Percentiles rank a stretch among this genome's conserved stretches.
Evolutionary conservation across 2,113 vertebrate species (phyloP).

Genomic region (Channa argus): DNA sequence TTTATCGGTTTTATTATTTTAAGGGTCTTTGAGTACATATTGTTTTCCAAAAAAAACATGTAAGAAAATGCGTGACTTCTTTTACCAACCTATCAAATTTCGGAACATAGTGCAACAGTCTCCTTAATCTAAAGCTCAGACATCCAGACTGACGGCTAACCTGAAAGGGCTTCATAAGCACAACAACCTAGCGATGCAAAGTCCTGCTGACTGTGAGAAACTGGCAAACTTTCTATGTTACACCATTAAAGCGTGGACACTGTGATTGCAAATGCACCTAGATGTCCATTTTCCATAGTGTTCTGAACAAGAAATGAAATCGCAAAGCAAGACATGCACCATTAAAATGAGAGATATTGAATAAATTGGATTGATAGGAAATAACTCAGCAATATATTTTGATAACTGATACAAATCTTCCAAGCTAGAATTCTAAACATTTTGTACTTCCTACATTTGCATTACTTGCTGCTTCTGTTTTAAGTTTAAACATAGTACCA

Average conservation of each 20-base stretch:
- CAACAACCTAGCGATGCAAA: conserved; percentile 49
- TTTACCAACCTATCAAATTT: conserved; percentile 64
- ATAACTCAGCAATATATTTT: too few relatives aligned
- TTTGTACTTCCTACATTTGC: too few relatives aligned
- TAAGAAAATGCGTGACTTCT: conserved; percentile 53
- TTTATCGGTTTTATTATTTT: too few relatives aligned
- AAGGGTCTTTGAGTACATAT: conserved; percentile 17
- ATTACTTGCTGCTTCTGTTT: too few relatives aligned
- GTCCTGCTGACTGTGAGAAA: conserved; percentile 38
- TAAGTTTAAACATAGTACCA: too few relatives aligned
- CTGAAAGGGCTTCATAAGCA: conserved; percentile 65
- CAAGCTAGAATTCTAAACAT: too few relatives aligned
- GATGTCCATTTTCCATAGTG: neutral
- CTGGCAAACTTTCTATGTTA: conserved; percentile 34
- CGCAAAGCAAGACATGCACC: too few relatives aligned
- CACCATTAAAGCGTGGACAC: conserved; percentile 6
- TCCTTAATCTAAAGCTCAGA: conserved; percentile 65
- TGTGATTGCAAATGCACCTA: neutral
- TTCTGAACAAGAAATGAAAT: too few relatives aligned
- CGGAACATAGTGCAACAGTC: conserved; percentile 62
- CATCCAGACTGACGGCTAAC: conserved; percentile 50
- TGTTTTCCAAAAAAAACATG: neutral
- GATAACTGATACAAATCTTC: too few relatives aligned
- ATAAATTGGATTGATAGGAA: too few relatives aligned
- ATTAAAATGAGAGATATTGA: too few relatives aligned